Conservation (phyloP, 1,140 invertebrate genomes). For the Cherax destructor region DNA sequence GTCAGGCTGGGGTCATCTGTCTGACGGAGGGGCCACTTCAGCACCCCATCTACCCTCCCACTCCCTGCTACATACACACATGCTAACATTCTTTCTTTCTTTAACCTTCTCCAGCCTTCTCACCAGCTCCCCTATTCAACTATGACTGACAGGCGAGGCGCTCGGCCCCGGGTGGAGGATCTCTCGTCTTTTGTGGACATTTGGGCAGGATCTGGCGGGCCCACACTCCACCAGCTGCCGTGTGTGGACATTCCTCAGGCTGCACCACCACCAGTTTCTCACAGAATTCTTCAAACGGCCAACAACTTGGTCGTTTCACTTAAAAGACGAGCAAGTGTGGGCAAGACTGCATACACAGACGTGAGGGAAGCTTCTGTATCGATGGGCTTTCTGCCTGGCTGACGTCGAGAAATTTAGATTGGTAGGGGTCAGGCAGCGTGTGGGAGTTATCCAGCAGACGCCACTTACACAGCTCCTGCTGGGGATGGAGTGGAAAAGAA, state of each 20-base stretch:
- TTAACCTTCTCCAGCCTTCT: neutral
- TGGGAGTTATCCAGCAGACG: neutral
- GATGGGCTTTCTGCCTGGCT: neutral
- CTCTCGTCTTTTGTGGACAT: constrained; percentile 49
- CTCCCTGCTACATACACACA: constrained; percentile 29
- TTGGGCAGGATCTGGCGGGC: constrained; percentile 20
- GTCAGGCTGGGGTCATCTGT: constrained; percentile 32
- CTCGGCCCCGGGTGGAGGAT: neutral
- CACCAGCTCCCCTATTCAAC: constrained; percentile 40
- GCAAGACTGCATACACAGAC: neutral
- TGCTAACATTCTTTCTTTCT: constrained; percentile 3
- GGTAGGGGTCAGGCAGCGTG: neutral
- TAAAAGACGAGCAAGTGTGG: neutral
- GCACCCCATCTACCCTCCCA: neutral
- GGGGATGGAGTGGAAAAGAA: neutral
- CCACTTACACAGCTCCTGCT: neutral
- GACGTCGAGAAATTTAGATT: constrained; percentile 3
- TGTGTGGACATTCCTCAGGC: neutral
- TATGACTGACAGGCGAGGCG: constrained; percentile 45
- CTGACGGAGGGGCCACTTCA: constrained; percentile 12
- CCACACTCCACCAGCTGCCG: constrained; percentile 1
- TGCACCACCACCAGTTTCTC: neutral
- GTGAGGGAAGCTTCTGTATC: neutral
- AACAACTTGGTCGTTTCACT: neutral
- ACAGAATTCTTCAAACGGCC: neutral